phyloP scores from a whole-genome alignment of 2,797 vertebrate genomes.

The Pyrrhura leucotis region DNA sequence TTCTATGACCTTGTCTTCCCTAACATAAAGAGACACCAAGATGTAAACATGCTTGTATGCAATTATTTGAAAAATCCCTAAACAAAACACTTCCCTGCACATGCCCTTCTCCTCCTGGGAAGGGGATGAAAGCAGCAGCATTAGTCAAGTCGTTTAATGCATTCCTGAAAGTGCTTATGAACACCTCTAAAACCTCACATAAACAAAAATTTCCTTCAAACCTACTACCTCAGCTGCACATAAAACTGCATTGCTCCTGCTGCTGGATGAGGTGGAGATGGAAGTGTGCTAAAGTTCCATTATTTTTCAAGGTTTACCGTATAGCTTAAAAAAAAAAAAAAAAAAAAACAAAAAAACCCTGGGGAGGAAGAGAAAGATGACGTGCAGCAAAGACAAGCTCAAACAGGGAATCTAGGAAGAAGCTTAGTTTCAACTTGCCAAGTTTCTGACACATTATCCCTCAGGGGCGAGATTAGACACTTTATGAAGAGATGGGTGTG shows the following conservation, averaged over 20 bases:
- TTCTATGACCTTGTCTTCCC: neutral
- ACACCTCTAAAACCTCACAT: neutral
- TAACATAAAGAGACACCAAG: neutral
- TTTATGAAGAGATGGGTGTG: neutral
- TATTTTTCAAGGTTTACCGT: neutral
- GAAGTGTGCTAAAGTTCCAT: neutral
- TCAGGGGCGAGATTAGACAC: neutral
- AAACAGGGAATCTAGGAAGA: slow-evolving; percentile 13
- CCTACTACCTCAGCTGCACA: neutral
- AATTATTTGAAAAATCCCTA: slow-evolving; percentile 19
- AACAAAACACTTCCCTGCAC: neutral
- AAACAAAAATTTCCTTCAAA: neutral
- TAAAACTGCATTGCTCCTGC: neutral
- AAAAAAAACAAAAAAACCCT: neutral
- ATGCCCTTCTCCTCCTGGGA: neutral
- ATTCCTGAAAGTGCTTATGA: neutral
- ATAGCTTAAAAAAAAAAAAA: neutral
- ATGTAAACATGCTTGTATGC: neutral
- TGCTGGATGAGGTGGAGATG: neutral
- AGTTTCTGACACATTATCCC: neutral
- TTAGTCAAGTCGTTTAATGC: neutral
- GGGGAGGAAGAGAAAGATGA: neutral
- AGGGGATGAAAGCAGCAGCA: slow-evolving; percentile 11
- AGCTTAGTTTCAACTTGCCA: neutral
- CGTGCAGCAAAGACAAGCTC: slow-evolving; percentile 1